Evolutionary conservation across 2,888 invertebrate genomes (phyloP).

Genomic region (Sminthurides aquaticus): DNA sequence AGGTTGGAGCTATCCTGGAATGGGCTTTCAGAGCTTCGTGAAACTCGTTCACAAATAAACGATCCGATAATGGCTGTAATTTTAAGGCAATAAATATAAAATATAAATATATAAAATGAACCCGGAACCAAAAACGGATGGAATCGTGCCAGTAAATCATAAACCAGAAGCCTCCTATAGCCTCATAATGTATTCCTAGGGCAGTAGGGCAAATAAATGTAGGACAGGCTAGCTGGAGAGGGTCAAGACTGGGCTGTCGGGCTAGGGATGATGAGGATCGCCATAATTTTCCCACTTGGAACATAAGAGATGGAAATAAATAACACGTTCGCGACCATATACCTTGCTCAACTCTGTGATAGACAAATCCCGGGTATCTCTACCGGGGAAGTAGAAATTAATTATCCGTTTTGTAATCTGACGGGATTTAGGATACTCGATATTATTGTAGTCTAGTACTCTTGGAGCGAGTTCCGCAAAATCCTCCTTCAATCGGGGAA

Average conservation of each 20-base stretch:
- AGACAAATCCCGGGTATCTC: constrained; percentile 20
- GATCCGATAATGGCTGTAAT: constrained; percentile 26
- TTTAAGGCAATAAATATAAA: not conserved
- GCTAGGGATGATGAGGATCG: too few relatives aligned
- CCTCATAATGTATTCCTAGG: too few relatives aligned
- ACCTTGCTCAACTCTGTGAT: constrained; percentile 28
- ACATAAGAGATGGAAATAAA: too few relatives aligned
- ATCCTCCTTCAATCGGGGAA: constrained; percentile 2
- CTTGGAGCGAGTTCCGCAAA: constrained; percentile 10
- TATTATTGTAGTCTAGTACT: constrained; percentile 27
- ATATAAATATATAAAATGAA: not conserved
- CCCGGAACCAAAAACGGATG: too few relatives aligned
- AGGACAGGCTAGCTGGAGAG: too few relatives aligned
- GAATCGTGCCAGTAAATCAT: too few relatives aligned
- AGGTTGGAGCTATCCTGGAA: constrained; percentile 38
- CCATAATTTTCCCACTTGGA: too few relatives aligned
- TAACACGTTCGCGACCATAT: not conserved
- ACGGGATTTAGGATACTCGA: constrained; percentile 12
- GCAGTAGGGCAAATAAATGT: too few relatives aligned
- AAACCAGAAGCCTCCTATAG: too few relatives aligned
- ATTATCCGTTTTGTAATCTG: constrained; percentile 26
- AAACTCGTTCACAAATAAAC: constrained; percentile 32
- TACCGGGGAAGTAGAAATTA: constrained; percentile 29
- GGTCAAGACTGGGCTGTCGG: too few relatives aligned
- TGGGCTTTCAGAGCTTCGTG: constrained; percentile 35